Base-by-base conservation (phyloP, 2,797 vertebrate species). In the Zalophus californianus region DNA sequence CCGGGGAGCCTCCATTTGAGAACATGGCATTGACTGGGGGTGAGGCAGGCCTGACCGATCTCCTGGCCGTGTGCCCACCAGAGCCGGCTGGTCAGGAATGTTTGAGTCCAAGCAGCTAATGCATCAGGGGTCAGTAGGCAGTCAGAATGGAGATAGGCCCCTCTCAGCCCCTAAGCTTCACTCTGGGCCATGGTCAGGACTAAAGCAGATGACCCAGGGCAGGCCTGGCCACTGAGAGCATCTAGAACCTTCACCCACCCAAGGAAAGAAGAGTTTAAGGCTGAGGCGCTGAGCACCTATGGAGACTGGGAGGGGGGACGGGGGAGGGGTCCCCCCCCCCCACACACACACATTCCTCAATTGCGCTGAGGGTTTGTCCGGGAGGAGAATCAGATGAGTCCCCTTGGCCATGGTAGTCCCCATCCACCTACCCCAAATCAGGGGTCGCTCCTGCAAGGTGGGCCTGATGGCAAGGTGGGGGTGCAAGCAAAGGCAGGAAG, bases 51-150 rank as follows among this genome's bases (percentile, higher is more conserved):
- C 82, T 97, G 84, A 78, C 89, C 20, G 79, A 66, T 48, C 35
- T 78, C 89, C 20, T 0, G 64, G 86, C 75, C 21, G 2, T 4
- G 68, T 64, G 88, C 48, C 62, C 7, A 0, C 64, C 52, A 56
- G 84, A 78, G 77, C 54, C 16, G 0, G 44, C n/a, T 1, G 0
- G 41, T 73, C 75, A 23, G 73, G 78, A 89, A 86, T 32, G 27
- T 72, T 77, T 83, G 93, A 75, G 86, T 91, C 70, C 58, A 83
- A 78, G 60, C 25, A 23, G 75, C 58, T 52, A 52, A 97, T 54
- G 80, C 94, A 87, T 82, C 87, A 29, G 86, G 35, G 52, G 56
- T 96, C 83, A 73, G 60, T 35, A 75, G 77, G 79, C 70, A 85
- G 41, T 94, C 89, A 88, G 91, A 70, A 54, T 4, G 2, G 68